Percentiles rank a stretch among this genome's conserved stretches.
Evolutionary conservation across 2,113 vertebrate species (phyloP).

Genomic region (Malurus cyaneus): DNA sequence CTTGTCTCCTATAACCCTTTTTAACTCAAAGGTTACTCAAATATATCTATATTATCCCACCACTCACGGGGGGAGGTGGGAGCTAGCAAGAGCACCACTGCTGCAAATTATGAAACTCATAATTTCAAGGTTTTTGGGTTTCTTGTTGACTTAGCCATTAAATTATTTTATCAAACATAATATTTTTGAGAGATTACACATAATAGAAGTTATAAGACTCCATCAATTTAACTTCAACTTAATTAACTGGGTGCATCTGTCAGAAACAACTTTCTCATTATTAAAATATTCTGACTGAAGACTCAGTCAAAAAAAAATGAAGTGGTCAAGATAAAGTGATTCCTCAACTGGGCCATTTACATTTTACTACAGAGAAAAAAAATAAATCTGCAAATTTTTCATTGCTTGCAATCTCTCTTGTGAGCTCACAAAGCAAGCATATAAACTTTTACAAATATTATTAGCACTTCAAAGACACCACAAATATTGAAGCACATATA

Average conservation of each 20-base stretch:
- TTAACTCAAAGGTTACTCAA: not conserved
- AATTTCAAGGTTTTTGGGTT: not conserved
- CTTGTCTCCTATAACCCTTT: not conserved
- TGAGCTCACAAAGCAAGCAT: not conserved
- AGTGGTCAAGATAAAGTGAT: not conserved
- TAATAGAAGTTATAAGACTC: not conserved
- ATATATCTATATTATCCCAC: not conserved
- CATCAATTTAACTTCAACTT: not conserved
- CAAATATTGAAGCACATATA: not conserved
- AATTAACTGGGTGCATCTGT: not conserved
- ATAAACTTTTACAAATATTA: constrained; percentile 10
- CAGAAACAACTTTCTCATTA: not conserved
- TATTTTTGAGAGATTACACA: not conserved
- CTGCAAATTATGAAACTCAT: not conserved
- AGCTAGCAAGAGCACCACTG: not conserved
- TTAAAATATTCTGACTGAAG: not conserved
- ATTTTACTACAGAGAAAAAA: not conserved
- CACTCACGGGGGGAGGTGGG: not conserved
- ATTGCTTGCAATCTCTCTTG: not conserved
- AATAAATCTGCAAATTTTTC: not conserved
- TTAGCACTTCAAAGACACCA: constrained; percentile 6
- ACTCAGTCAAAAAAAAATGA: not conserved
- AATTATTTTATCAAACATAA: not conserved
- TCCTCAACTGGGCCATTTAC: not conserved
- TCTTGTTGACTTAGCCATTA: not conserved